Percentiles rank a stretch among this genome's conserved stretches.
Evolutionary conservation across 2,113 vertebrate species (phyloP).

Genomic region (Tragelaphus imberbis): DNA sequence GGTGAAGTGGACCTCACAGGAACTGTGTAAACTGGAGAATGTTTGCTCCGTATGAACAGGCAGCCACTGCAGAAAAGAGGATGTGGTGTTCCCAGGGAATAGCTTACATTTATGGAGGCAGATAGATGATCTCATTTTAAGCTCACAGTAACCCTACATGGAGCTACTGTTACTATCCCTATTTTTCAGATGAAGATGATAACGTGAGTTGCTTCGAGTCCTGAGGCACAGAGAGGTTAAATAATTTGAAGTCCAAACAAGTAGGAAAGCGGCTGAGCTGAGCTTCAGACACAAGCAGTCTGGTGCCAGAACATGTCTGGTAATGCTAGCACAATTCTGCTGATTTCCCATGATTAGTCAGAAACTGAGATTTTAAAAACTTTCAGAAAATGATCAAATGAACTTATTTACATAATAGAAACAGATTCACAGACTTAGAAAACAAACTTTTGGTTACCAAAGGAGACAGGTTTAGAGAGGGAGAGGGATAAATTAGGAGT

Average conservation of each 20-base stretch:
- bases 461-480: too few species aligned
- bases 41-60: accelerated
- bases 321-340: not conserved
- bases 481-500: not conserved
- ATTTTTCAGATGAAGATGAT: not conserved
- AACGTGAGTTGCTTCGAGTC: not conserved
- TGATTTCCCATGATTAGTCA: not conserved
- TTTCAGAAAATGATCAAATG: not conserved
- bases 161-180: not conserved
- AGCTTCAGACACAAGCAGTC: not conserved
- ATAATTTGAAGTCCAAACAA: not conserved
- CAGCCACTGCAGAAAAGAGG: not conserved
- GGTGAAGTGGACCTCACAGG: not conserved
- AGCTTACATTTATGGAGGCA: not conserved
- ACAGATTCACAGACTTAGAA: not conserved
- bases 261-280: not conserved
- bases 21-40: accelerated
- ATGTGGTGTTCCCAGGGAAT: not conserved
- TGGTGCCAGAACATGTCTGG: not conserved
- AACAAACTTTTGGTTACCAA: not conserved
- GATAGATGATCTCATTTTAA: not conserved
- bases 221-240: not conserved
- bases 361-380: not conserved
- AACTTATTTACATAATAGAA: not conserved
- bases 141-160: not conserved